Percentiles rank a stretch among this genome's conserved stretches.
These are phyloP conservation scores for Ianthella basta DNA, from an alignment of 37 sponge, comb jelly and placozoan genomes.

Conservation along the genomic window DNA sequence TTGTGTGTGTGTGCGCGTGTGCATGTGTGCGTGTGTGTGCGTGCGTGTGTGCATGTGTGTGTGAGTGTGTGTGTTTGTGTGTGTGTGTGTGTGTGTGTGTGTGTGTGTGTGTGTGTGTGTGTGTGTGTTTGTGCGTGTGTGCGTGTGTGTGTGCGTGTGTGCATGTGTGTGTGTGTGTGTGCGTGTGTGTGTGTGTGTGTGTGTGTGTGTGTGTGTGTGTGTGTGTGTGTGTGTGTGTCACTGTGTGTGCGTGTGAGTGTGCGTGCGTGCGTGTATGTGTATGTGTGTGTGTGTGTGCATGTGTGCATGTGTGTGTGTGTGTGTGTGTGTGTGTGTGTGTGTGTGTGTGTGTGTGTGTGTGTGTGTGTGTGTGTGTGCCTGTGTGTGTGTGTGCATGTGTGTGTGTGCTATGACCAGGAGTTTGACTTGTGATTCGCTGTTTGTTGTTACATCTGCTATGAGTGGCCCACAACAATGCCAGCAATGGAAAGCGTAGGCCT, in stretches of 20 bases:
- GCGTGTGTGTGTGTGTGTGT: constrained; percentile 31
- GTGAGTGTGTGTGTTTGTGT: background rate
- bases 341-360: constrained; percentile 27
- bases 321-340: background rate
- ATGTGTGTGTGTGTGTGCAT: constrained; percentile 12
- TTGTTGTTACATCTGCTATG: no score
- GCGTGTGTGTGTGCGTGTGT: constrained; percentile 1
- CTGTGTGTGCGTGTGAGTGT: background rate
- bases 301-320: background rate
- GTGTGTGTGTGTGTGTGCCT: constrained; percentile 12
- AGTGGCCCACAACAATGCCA: no score
- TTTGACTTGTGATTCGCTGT: no score
- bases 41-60: constrained; percentile 33
- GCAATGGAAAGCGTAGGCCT: no score
- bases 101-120: background rate
- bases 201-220: constrained; percentile 15
- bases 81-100: background rate
- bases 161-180: constrained; percentile 32
- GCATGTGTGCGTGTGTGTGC: constrained; percentile 27
- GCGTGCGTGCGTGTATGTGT: background rate
- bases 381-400: constrained; percentile 16
- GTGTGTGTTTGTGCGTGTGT: background rate
- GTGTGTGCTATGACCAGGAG: no score
- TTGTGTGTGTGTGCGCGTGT: constrained; percentile 30
- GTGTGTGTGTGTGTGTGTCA: background rate